phyloP scores from a whole-genome alignment of 23 tunicate species.

The Clavelina lepadiformis region DNA sequence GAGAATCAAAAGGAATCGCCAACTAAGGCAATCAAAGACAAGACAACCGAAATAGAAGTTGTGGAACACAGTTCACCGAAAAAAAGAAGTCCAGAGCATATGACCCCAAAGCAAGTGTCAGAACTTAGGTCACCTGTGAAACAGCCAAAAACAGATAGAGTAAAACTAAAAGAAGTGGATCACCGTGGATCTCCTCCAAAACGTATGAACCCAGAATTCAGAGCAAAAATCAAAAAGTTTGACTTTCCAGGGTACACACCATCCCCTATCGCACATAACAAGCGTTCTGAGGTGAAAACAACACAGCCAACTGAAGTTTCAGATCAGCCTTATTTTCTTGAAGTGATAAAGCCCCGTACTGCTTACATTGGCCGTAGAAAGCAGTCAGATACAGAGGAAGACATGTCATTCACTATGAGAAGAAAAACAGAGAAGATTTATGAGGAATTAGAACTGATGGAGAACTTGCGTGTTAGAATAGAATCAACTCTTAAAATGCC shows the following conservation, averaged over 20 bases:
- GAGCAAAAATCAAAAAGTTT: not conserved
- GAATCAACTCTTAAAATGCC: slow-evolving; percentile 61
- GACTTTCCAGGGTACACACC: slow-evolving; percentile 58
- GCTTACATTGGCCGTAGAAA: slow-evolving; percentile 15
- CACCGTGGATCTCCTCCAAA: not conserved
- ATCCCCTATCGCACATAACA: slow-evolving; percentile 8
- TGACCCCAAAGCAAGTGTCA: too few species aligned
- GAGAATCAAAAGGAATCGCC: too few species aligned
- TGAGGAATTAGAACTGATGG: slow-evolving; percentile 84
- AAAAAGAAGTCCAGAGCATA: not conserved
- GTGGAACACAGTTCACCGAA: not conserved
- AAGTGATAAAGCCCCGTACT: slow-evolving; percentile 68
- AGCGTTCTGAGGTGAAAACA: slow-evolving; percentile 3
- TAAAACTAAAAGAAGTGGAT: too few species aligned
- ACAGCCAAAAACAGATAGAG: too few species aligned
- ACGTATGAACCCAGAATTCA: not conserved
- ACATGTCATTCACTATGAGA: slow-evolving; percentile 76
- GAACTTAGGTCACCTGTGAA: too few species aligned
- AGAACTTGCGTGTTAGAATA: slow-evolving; percentile 50
- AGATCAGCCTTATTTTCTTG: slow-evolving; percentile 52
- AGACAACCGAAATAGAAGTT: too few species aligned
- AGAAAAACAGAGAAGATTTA: slow-evolving; percentile 81
- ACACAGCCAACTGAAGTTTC: slow-evolving; percentile 6
- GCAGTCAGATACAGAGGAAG: slow-evolving; percentile 14
- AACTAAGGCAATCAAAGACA: too few species aligned